Conservation (phyloP, 2,113 vertebrate genomes). For the Tupaia tana region DNA sequence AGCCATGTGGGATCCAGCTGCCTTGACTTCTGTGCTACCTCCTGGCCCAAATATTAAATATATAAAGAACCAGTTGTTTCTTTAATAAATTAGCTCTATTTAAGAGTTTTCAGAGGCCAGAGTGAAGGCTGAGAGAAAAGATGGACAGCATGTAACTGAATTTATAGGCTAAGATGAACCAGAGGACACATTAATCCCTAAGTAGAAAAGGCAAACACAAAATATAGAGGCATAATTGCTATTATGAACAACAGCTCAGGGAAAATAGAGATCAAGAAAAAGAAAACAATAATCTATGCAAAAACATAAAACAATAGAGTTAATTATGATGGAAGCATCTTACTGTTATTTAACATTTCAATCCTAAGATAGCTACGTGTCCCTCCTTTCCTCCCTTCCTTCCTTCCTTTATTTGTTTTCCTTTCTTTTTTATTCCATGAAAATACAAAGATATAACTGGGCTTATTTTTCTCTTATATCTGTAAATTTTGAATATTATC, state of each 20-base stretch:
- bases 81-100: conserved; percentile 74
- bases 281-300: neutral
- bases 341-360: conserved; percentile 16
- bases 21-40: no score
- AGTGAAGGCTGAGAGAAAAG: conserved; percentile 58
- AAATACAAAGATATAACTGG: neutral
- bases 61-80: conserved; percentile 45
- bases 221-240: neutral
- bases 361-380: neutral
- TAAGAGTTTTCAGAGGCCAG: conserved; percentile 74
- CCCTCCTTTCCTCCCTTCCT: neutral
- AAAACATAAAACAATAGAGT: neutral
- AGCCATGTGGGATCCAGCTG: no score
- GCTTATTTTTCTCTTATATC: neutral
- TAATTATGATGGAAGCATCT: neutral
- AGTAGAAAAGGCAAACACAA: neutral
- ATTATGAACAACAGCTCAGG: conserved; percentile 9
- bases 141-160: neutral
- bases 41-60: conserved; percentile 67
- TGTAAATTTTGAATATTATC: neutral
- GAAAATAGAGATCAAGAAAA: neutral
- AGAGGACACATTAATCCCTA: conserved; percentile 51
- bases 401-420: neutral
- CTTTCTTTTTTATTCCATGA: neutral
- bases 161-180: conserved; percentile 15